These are phyloP conservation scores for Alfaro cultratus DNA, from an alignment of 2,797 vertebrate species.

Conservation along the genomic window DNA sequence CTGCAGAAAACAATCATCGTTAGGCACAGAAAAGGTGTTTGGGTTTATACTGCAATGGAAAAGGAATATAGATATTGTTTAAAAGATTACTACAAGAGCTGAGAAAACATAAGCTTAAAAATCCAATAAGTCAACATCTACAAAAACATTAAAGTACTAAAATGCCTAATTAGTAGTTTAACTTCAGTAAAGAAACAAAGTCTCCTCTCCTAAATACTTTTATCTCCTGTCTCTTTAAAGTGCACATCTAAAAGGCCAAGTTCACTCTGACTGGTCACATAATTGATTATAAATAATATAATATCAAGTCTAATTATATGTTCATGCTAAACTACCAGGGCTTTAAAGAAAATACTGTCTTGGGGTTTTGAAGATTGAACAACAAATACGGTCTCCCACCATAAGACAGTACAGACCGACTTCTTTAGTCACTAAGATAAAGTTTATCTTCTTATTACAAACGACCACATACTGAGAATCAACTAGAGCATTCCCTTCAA, in stretches of 20 bases:
- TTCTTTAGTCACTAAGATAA: not conserved
- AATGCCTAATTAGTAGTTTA: not conserved
- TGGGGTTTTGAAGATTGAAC: not conserved
- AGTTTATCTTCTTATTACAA: not conserved
- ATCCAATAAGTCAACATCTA: not conserved
- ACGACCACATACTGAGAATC: not conserved
- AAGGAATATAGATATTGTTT: not conserved
- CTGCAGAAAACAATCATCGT: constrained; percentile 81
- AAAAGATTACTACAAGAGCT: not conserved
- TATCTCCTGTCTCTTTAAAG: not conserved
- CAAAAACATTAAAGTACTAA: not conserved
- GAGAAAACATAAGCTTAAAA: not conserved
- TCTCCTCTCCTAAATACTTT: not conserved
- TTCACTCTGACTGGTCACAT: not conserved
- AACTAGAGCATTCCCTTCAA: not conserved
- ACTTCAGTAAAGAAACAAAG: not conserved
- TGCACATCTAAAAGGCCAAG: not conserved
- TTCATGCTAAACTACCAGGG: not conserved
- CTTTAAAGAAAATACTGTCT: not conserved
- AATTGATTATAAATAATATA: not conserved
- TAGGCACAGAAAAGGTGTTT: not conserved
- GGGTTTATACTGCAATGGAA: not conserved
- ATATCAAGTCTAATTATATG: not conserved
- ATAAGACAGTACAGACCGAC: not conserved
- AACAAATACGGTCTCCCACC: not conserved